phyloP scores from a whole-genome alignment of 2,797 vertebrate genomes.

The Sylvia borin region DNA sequence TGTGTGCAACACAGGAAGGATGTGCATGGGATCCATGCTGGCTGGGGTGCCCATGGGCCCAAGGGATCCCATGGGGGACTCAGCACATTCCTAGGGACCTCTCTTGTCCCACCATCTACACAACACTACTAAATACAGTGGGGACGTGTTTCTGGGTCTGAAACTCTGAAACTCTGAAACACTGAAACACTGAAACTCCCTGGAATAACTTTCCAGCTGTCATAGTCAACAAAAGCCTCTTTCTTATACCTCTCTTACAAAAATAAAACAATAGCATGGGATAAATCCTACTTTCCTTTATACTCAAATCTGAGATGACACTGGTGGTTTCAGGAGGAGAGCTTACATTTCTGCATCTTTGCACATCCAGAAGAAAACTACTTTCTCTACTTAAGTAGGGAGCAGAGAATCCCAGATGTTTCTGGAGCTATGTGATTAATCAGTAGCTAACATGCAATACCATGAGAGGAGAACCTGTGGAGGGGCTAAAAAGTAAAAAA shows the following conservation, averaged over 20 bases:
- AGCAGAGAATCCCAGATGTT: neutral
- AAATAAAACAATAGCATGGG: neutral
- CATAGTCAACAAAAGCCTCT: neutral
- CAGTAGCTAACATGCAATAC: neutral
- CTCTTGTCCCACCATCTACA: neutral
- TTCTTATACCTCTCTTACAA: neutral
- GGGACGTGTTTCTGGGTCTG: neutral
- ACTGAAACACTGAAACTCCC: neutral
- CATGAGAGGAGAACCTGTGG: neutral
- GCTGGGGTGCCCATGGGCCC: neutral
- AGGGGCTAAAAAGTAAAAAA: neutral
- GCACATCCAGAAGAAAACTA: neutral
- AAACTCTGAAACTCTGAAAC: too few relatives aligned
- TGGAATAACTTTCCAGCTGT: neutral
- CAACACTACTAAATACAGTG: neutral
- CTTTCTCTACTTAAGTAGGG: neutral
- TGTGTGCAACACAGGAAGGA: neutral
- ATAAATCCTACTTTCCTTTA: neutral
- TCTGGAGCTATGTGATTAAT: neutral
- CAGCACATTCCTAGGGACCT: neutral
- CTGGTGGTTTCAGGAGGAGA: neutral
- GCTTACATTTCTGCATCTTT: neutral
- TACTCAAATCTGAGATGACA: neutral
- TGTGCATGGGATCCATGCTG: too few relatives aligned
- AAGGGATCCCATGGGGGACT: accelerated